These are phyloP conservation scores for Rhagoletis pomonella DNA, from an alignment of 1,140 invertebrate genomes.

Conservation along the genomic window DNA sequence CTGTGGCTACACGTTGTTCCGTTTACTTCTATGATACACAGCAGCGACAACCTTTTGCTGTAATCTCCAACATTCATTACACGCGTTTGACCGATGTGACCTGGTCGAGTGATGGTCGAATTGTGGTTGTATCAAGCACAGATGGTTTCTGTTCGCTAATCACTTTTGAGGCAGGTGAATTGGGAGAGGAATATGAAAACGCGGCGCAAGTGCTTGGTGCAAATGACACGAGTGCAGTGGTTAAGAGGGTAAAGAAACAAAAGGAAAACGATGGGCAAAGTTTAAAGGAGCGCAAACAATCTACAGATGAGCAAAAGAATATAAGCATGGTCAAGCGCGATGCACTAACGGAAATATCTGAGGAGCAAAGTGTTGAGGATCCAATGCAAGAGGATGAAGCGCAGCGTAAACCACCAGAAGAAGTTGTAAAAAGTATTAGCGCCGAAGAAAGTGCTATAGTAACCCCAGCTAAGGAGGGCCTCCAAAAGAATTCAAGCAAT, in stretches of 20 bases:
- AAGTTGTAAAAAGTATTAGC: background rate
- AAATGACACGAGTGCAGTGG: conserved; percentile 56
- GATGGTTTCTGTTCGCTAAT: conserved; percentile 97
- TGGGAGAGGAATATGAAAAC: conserved; percentile 83
- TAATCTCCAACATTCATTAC: conserved; percentile 94
- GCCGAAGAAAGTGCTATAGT: background rate
- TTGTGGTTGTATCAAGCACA: conserved; percentile 91
- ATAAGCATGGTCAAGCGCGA: background rate
- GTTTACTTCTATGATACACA: conserved; percentile 95
- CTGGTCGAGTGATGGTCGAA: conserved; percentile 91
- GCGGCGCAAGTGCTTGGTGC: conserved; percentile 63
- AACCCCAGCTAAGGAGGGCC: background rate
- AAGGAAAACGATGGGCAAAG: conserved; percentile 58
- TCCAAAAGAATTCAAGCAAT: conserved; percentile 53
- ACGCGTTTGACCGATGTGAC: conserved; percentile 92
- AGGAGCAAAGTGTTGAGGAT: conserved; percentile 9
- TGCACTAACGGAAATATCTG: conserved; percentile 35
- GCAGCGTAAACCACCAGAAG: background rate
- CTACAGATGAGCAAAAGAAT: conserved; percentile 60
- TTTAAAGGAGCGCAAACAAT: conserved; percentile 61
- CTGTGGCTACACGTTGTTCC: conserved; percentile 90
- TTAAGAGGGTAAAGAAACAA: conserved; percentile 53
- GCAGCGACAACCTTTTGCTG: conserved; percentile 87
- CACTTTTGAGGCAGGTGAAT: conserved; percentile 86
- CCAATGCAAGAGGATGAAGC: conserved; percentile 20